Percentiles rank a stretch among this genome's conserved stretches.
phyloP scores from a whole-genome alignment of 2,797 vertebrate species.

The Trachops cirrhosus region DNA sequence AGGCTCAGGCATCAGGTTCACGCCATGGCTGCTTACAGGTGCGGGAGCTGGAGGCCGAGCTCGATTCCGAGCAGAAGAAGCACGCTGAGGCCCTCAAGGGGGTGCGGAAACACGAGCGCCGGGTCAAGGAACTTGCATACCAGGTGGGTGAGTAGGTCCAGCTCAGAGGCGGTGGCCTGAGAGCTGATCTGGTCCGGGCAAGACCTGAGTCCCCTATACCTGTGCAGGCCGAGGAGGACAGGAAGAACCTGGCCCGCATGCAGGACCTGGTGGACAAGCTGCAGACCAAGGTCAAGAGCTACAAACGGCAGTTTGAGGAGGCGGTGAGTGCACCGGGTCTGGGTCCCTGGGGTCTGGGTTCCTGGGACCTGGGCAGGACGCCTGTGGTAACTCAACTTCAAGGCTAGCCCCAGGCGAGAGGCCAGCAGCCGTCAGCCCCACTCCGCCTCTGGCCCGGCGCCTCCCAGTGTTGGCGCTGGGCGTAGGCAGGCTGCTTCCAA shows the following conservation, averaged over 20 bases:
- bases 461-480: background rate
- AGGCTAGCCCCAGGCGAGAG: background rate
- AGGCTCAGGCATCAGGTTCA: background rate
- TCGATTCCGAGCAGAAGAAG: slow-evolving; percentile 90
- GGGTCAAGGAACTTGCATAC: slow-evolving; percentile 92
- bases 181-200: background rate
- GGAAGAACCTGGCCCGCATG: slow-evolving; percentile 92
- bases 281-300: slow-evolving; percentile 95
- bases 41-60: slow-evolving; percentile 90
- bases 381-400: background rate
- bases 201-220: background rate
- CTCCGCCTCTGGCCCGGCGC: background rate
- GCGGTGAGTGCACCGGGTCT: slow-evolving; percentile 84
- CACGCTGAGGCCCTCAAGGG: slow-evolving; percentile 90
- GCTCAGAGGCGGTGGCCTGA: fast-evolving
- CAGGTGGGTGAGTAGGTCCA: slow-evolving; percentile 83
- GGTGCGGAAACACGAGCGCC: slow-evolving; percentile 91
- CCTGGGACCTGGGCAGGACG: background rate
- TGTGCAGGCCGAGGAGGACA: slow-evolving; percentile 91
- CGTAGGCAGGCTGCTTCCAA: background rate
- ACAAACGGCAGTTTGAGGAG: slow-evolving; percentile 94
- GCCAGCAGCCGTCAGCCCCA: background rate
- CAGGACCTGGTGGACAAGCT: slow-evolving; percentile 96
- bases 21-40: slow-evolving; percentile 79
- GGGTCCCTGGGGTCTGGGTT: fast-evolving